A percentile compares a stretch with the other conserved stretches of the same genome.
Conservation (phyloP, 2,797 vertebrate species). For the Liasis olivaceus region DNA sequence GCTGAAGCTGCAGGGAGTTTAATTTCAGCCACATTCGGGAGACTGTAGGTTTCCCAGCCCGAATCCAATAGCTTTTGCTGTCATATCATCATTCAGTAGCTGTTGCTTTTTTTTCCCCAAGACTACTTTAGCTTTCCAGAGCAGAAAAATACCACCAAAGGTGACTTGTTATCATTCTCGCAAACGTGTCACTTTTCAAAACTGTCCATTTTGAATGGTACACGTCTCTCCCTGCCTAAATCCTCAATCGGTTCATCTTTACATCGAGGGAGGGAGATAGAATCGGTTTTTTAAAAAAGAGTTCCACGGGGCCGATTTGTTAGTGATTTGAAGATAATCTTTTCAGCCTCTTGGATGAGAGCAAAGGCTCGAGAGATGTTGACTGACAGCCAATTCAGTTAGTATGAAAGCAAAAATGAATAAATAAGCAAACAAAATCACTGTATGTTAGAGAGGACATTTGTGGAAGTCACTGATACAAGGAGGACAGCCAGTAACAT, state of each 20-base stretch:
- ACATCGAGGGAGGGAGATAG: neutral
- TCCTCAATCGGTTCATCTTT: neutral
- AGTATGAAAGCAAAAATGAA: neutral
- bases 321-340: neutral
- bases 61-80: neutral
- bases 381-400: neutral
- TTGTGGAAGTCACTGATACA: neutral
- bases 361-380: neutral
- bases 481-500: neutral
- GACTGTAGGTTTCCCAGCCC: neutral
- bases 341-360: neutral
- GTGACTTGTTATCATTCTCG: neutral
- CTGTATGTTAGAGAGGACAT: neutral
- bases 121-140: neutral
- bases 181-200: neutral
- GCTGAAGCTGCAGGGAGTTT: neutral
- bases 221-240: neutral
- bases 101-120: neutral
- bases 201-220: neutral
- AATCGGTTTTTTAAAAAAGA: neutral
- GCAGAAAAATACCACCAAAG: neutral
- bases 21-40: neutral
- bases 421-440: neutral
- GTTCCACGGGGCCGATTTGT: neutral
- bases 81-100: neutral